These are phyloP conservation scores for Hanleya hanleyi DNA, from an alignment of 2,888 invertebrate species.

Conservation along the genomic window DNA sequence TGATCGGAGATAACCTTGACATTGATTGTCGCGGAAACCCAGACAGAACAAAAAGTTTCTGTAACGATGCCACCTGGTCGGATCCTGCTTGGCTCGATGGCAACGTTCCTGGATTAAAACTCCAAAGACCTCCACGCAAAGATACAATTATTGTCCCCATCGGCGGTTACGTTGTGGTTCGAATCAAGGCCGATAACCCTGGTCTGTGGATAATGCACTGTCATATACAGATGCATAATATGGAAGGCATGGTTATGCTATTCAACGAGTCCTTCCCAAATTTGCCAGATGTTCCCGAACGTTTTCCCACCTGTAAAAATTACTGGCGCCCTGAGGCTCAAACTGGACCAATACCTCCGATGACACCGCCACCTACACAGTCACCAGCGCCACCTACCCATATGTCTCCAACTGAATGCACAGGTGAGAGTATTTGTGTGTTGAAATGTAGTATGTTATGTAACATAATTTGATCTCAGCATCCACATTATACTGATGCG, in stretches of 20 bases:
- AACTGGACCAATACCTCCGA: too few relatives aligned
- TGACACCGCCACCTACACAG: too few relatives aligned
- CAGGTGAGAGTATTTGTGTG: too few relatives aligned
- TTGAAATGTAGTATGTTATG: too few relatives aligned
- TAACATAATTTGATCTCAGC: too few relatives aligned
- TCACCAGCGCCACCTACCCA: too few relatives aligned
- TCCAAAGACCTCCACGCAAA: slow-evolving; percentile 55
- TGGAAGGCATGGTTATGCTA: slow-evolving; percentile 65
- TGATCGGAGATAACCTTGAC: slow-evolving; percentile 45
- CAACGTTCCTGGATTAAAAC: slow-evolving; percentile 51
- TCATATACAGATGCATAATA: slow-evolving; percentile 61
- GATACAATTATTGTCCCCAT: slow-evolving; percentile 67
- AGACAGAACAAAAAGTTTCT: slow-evolving; percentile 42
- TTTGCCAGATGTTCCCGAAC: slow-evolving; percentile 44
- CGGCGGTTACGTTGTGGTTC: slow-evolving; percentile 67
- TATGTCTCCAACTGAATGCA: too few relatives aligned
- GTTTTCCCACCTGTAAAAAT: slow-evolving; percentile 54
- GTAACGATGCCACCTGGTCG: slow-evolving; percentile 59
- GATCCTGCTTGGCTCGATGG: slow-evolving; percentile 54
- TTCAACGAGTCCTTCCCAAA: slow-evolving; percentile 55
- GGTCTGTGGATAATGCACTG: slow-evolving; percentile 68
- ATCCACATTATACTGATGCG: too few relatives aligned
- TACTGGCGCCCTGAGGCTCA: too few relatives aligned
- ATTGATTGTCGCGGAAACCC: slow-evolving; percentile 45
- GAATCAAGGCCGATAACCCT: slow-evolving; percentile 65